A percentile compares a stretch with the other conserved stretches of the same genome.
These are phyloP conservation scores for Macrocentrus cingulum DNA, from an alignment of 1,140 invertebrate species.

Conservation along the genomic window DNA sequence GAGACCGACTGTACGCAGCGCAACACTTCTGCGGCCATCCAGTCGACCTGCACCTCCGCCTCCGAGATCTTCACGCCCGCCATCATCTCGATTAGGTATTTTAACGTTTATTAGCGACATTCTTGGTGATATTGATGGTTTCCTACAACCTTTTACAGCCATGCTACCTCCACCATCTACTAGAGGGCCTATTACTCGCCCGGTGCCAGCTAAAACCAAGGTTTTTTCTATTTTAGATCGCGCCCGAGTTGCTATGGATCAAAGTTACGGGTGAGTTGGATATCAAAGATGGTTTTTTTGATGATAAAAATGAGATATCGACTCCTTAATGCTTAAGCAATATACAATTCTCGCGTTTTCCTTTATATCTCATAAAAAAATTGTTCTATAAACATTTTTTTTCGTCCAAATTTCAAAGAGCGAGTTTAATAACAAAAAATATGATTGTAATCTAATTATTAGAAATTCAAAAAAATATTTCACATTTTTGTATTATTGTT, in stretches of 20 bases:
- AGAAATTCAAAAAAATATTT: too few relatives aligned
- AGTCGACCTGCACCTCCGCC: slow-evolving; percentile 37
- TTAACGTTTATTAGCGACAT: too few relatives aligned
- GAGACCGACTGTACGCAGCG: slow-evolving; percentile 38
- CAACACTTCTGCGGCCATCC: slow-evolving; percentile 47
- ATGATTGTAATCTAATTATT: too few relatives aligned
- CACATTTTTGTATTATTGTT: too few relatives aligned
- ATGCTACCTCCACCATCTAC: slow-evolving; percentile 50
- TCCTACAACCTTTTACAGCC: slow-evolving; percentile 29
- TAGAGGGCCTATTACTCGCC: slow-evolving; percentile 56
- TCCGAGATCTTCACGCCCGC: slow-evolving; percentile 43
- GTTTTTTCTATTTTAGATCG: slow-evolving; percentile 81
- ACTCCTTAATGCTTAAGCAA: too few relatives aligned
- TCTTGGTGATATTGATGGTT: too few relatives aligned
- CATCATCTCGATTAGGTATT: slow-evolving; percentile 18
- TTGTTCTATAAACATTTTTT: too few relatives aligned
- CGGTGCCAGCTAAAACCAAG: slow-evolving; percentile 72
- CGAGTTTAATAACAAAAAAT: too few relatives aligned
- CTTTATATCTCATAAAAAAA: too few relatives aligned
- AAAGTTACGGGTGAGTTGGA: slow-evolving; percentile 65
- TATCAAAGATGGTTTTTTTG: slow-evolving; percentile 5
- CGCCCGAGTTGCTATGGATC: slow-evolving; percentile 77
- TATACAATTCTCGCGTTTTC: too few relatives aligned
- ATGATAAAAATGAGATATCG: too few relatives aligned
- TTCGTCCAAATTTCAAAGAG: too few relatives aligned